These are phyloP conservation scores for Spheniscus humboldti DNA, from an alignment of 2,797 vertebrate species.

Conservation along the genomic window DNA sequence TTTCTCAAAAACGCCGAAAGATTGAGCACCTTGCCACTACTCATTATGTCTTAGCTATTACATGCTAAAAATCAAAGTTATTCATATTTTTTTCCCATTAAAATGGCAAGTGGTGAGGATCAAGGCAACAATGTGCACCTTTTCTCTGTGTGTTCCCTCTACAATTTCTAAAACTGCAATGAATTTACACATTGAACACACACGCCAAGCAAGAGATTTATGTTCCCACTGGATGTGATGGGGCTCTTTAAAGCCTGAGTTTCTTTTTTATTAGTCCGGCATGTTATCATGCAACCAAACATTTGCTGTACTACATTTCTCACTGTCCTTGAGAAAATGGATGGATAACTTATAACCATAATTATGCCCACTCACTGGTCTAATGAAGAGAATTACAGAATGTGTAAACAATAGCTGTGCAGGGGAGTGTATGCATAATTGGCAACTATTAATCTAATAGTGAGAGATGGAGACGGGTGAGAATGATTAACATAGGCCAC, in stretches of 20 bases:
- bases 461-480: conserved; percentile 21
- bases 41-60: not conserved
- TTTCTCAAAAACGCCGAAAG: not conserved
- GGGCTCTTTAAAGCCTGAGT: not conserved
- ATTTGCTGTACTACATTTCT: conserved; percentile 40
- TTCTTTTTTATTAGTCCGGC: not conserved
- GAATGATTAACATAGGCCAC: conserved; percentile 67
- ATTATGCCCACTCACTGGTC: conserved; percentile 66
- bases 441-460: conserved; percentile 72
- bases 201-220: not conserved
- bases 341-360: conserved; percentile 59
- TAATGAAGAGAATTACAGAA: conserved; percentile 74
- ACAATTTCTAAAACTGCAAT: not conserved
- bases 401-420: conserved; percentile 65
- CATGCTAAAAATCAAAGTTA: not conserved
- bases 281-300: not conserved
- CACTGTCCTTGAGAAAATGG: conserved; percentile 66
- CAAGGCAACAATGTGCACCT: not conserved
- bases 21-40: not conserved
- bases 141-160: not conserved
- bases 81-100: not conserved
- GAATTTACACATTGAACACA: not conserved
- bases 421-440: conserved; percentile 63
- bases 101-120: not conserved
- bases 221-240: not conserved